Evolutionary conservation across 2,888 invertebrate species (phyloP).

Genomic region (Meiosimyza platycephala): DNA sequence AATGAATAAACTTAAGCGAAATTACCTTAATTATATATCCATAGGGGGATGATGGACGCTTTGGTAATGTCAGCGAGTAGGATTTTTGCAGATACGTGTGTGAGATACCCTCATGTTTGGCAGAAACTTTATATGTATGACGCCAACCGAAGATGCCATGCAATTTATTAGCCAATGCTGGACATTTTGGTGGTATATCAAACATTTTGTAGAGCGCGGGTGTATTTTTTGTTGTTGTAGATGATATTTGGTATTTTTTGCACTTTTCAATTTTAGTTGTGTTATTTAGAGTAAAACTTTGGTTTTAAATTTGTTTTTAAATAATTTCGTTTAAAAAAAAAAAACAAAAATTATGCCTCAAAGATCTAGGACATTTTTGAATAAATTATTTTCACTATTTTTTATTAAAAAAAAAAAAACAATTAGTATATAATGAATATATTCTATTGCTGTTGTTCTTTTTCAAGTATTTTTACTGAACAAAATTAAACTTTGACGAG

Average conservation of each 20-base stretch:
- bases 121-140: constrained; percentile 83
- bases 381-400: no score
- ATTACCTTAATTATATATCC: constrained; percentile 60
- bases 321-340: constrained; percentile 1
- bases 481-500: not conserved
- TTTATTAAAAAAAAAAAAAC: not conserved
- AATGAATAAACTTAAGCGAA: constrained; percentile 16
- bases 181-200: constrained; percentile 76
- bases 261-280: constrained; percentile 35
- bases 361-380: not conserved
- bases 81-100: constrained; percentile 66
- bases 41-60: constrained; percentile 59
- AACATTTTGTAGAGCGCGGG: constrained; percentile 67
- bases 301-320: constrained; percentile 21
- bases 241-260: constrained; percentile 23
- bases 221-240: constrained; percentile 15
- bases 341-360: not conserved
- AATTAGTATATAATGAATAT: not conserved
- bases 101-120: constrained; percentile 75
- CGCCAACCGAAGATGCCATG: constrained; percentile 83
- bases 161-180: constrained; percentile 81
- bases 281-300: constrained; percentile 29
- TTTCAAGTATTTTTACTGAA: not conserved
- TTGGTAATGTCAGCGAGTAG: constrained; percentile 65
- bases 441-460: not conserved